phyloP scores from a whole-genome alignment of 2,888 invertebrate species.

The Melanargia galathea region DNA sequence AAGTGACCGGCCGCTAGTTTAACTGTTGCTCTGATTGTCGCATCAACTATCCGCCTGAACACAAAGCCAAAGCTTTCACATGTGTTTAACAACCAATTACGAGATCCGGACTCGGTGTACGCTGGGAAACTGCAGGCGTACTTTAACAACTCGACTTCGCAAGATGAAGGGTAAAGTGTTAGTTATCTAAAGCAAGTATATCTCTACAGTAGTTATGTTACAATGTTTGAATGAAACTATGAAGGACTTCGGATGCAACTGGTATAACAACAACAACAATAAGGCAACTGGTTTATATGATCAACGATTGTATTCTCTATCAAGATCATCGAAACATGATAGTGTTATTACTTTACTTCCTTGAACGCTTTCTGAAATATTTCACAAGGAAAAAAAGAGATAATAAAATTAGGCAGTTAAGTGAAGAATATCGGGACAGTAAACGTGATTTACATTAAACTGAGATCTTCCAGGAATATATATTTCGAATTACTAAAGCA shows the following conservation, averaged over 20 bases:
- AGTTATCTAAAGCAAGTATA: background rate
- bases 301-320: no score
- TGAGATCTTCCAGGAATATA: constrained; percentile 74
- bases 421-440: constrained; percentile 65
- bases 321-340: background rate
- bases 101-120: constrained; percentile 31
- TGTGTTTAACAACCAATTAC: constrained; percentile 42
- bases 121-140: constrained; percentile 5
- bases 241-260: no score
- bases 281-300: no score
- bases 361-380: constrained; percentile 10
- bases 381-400: constrained; percentile 22
- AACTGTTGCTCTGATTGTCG: constrained; percentile 79
- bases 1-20: constrained; percentile 75
- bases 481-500: constrained; percentile 79
- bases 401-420: constrained; percentile 35
- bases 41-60: constrained; percentile 27
- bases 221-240: background rate
- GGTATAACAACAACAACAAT: no score
- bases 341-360: background rate
- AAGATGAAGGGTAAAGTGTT: constrained; percentile 4
- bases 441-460: constrained; percentile 80
- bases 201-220: background rate
- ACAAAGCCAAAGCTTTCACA: constrained; percentile 34
- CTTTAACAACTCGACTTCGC: constrained; percentile 13